Evolutionary conservation across 1,140 invertebrate species (phyloP).

Genomic region (Sycobia sp.): DNA sequence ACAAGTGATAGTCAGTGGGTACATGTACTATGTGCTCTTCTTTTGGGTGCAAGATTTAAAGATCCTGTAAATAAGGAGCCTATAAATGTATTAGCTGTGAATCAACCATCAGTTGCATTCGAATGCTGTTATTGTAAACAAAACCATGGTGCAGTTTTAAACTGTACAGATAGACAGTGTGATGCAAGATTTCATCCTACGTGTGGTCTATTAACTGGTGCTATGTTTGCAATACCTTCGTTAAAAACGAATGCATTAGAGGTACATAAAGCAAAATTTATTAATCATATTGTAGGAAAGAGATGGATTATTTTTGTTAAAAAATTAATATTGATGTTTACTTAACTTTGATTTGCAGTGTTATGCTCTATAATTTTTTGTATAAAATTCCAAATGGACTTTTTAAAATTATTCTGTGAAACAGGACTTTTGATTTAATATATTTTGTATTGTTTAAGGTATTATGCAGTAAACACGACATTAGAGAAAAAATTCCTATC

Average conservation of each 20-base stretch:
- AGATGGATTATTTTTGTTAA: too few relatives aligned
- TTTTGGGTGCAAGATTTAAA: slow-evolving; percentile 60
- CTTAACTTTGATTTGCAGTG: too few relatives aligned
- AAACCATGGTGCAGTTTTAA: slow-evolving; percentile 49
- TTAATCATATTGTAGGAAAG: neutral
- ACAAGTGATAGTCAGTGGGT: slow-evolving; percentile 66
- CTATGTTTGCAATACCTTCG: slow-evolving; percentile 47
- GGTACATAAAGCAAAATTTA: slow-evolving; percentile 35
- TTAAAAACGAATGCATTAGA: slow-evolving; percentile 42
- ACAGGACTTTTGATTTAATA: too few relatives aligned
- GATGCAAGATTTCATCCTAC: slow-evolving; percentile 50
- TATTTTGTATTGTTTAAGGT: slow-evolving; percentile 38
- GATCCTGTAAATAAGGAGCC: slow-evolving; percentile 61
- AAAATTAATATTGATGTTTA: too few relatives aligned
- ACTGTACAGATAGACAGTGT: slow-evolving; percentile 46
- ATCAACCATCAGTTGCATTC: slow-evolving; percentile 39
- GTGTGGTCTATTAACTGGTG: slow-evolving; percentile 53
- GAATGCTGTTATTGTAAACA: slow-evolving; percentile 51
- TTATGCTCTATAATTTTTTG: slow-evolving; percentile 18
- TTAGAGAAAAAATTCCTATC: slow-evolving; percentile 51
- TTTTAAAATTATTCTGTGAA: too few relatives aligned
- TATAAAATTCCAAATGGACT: too few relatives aligned
- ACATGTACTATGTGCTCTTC: slow-evolving; percentile 64
- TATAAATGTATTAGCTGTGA: slow-evolving; percentile 54
- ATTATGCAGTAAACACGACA: slow-evolving; percentile 59